A percentile compares a stretch with the other conserved stretches of the same genome.
phyloP scores from a whole-genome alignment of 1,140 invertebrate species.

The Acromyrmex heyeri region DNA sequence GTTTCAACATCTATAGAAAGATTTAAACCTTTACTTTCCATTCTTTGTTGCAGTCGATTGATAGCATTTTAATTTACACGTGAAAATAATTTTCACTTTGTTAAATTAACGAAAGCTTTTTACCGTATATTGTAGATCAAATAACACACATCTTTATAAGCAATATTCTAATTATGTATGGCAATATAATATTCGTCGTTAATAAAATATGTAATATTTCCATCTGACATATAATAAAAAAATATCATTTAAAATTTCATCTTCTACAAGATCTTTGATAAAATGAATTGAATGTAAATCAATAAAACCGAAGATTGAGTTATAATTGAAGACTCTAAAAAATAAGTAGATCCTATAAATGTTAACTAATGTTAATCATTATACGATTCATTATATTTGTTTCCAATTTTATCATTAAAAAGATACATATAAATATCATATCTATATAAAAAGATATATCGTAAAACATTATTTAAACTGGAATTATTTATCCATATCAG shows the following conservation, averaged over 20 bases:
- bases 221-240: neutral
- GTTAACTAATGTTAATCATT: neutral
- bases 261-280: neutral
- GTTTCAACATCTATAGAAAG: neutral
- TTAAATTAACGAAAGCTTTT: neutral
- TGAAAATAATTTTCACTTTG: conserved; percentile 2
- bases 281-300: neutral
- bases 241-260: neutral
- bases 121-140: neutral
- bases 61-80: neutral
- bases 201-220: neutral
- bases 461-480: too few species aligned
- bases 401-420: neutral
- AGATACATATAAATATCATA: neutral
- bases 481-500: too few species aligned
- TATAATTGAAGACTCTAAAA: neutral
- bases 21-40: neutral
- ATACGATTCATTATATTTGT: neutral
- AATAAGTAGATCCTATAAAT: neutral
- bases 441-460: too few species aligned
- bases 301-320: neutral
- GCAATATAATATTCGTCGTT: neutral
- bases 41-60: neutral
- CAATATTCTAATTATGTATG: neutral
- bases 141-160: neutral